phyloP scores from a whole-genome alignment of 2,113 vertebrate species.

The Nibea albiflora region DNA sequence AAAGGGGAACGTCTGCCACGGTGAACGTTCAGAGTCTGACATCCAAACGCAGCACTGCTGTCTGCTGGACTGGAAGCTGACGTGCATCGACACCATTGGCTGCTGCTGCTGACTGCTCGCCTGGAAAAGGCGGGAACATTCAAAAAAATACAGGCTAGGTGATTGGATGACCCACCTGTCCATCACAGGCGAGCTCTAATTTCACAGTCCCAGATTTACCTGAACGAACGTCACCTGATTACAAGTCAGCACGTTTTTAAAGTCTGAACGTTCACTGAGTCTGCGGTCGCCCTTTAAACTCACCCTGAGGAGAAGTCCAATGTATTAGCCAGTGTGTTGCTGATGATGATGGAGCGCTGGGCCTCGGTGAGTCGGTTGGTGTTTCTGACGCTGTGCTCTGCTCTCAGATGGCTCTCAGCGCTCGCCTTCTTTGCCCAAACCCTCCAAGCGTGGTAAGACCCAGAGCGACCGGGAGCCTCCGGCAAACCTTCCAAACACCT shows the following conservation, averaged over 20 bases:
- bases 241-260: no score
- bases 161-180: no score
- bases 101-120: not conserved
- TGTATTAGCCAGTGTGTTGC: slow-evolving; percentile 1
- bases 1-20: not conserved
- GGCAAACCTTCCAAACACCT: not conserved
- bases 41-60: no score
- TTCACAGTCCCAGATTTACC: no score
- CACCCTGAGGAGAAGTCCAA: not conserved
- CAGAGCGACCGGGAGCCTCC: slow-evolving; percentile 61
- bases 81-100: not conserved
- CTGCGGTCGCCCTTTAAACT: not conserved
- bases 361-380: slow-evolving; percentile 5
- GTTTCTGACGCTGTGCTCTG: slow-evolving; percentile 67
- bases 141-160: no score
- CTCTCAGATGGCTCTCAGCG: slow-evolving; percentile 75
- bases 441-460: slow-evolving; percentile 95
- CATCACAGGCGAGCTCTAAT: no score
- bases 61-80: not conserved
- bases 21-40: slow-evolving; percentile 48
- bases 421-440: slow-evolving; percentile 89
- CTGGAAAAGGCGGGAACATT: no score
- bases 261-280: slow-evolving; percentile 8
- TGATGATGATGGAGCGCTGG: slow-evolving; percentile 5
- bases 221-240: no score